phyloP scores from a whole-genome alignment of 2,888 invertebrate species.

The Orchestes rusci region DNA sequence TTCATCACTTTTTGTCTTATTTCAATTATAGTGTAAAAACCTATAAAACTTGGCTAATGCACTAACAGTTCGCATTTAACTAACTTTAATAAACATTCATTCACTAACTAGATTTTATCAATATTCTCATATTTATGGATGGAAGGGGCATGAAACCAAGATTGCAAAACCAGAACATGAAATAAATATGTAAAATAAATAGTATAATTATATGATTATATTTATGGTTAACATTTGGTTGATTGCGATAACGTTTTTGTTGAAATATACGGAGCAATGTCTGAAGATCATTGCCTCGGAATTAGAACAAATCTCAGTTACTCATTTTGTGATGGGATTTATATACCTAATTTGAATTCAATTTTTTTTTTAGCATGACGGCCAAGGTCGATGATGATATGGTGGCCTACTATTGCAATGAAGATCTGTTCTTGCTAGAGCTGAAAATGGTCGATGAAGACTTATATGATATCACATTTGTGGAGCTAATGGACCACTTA shows the following conservation, averaged over 20 bases:
- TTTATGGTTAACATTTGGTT: no score
- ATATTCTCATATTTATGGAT: no score
- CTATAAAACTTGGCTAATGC: slow-evolving; percentile 21
- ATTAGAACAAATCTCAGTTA: background rate
- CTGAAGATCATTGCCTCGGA: no score
- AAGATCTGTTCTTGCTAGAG: slow-evolving; percentile 90
- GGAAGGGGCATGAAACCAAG: no score
- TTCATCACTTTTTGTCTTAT: background rate
- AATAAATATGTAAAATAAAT: no score
- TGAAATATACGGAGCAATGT: no score
- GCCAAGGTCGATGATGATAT: slow-evolving; percentile 99
- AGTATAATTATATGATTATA: no score
- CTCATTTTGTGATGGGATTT: no score
- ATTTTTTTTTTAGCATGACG: slow-evolving; percentile 67
- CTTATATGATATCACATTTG: slow-evolving; percentile 76
- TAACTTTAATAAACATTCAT: slow-evolving; percentile 30
- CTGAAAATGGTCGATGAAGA: slow-evolving; percentile 77
- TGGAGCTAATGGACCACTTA: slow-evolving; percentile 65
- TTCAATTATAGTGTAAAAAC: slow-evolving; percentile 6
- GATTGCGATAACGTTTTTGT: no score
- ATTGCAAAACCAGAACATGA: no score
- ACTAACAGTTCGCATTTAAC: slow-evolving; percentile 37
- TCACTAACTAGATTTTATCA: no score
- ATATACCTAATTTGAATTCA: background rate
- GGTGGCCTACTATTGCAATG: slow-evolving; percentile 97